Conservation (phyloP, 1,140 invertebrate genomes). For the Alviniconcha marisindica region DNA sequence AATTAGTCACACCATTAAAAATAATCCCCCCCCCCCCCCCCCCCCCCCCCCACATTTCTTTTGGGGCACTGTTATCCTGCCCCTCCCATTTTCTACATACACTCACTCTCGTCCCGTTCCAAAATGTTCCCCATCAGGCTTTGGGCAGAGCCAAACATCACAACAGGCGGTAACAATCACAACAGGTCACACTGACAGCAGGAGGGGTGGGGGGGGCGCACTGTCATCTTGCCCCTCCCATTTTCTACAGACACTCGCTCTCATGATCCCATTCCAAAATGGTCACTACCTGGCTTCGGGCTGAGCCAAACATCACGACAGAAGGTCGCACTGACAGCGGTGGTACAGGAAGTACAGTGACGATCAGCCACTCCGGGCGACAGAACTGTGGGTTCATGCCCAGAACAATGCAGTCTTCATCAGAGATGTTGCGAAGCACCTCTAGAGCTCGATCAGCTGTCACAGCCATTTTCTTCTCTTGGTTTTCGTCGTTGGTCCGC, state of each 20-base stretch:
- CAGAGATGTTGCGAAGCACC: constrained; percentile 97
- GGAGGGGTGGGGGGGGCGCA: too few species aligned
- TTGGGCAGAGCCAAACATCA: constrained; percentile 98
- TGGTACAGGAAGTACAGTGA: constrained; percentile 97
- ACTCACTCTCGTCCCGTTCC: too few species aligned
- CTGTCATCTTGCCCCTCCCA: too few species aligned
- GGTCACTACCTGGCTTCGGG: constrained; percentile 95
- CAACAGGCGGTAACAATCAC: too few species aligned
- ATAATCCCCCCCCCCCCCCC: too few species aligned
- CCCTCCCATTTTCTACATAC: too few species aligned
- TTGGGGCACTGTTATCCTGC: too few species aligned
- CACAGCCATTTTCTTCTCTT: constrained; percentile 84
- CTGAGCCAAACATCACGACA: constrained; percentile 99
- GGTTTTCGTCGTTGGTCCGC: constrained; percentile 97
- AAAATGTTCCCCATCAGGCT: too few species aligned
- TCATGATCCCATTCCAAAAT: too few species aligned
- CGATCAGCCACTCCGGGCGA: constrained; percentile 99
- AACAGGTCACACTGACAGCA: constrained; percentile 91
- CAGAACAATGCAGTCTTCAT: constrained; percentile 97
- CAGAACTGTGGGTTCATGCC: constrained; percentile 98
- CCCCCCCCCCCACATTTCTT: too few species aligned
- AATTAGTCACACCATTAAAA: too few species aligned
- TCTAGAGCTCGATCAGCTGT: constrained; percentile 97
- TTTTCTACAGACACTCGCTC: too few species aligned
- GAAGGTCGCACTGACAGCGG: constrained; percentile 94